These are phyloP conservation scores for Aradus depressus DNA, from an alignment of 2,888 invertebrate genomes.

Conservation along the genomic window DNA sequence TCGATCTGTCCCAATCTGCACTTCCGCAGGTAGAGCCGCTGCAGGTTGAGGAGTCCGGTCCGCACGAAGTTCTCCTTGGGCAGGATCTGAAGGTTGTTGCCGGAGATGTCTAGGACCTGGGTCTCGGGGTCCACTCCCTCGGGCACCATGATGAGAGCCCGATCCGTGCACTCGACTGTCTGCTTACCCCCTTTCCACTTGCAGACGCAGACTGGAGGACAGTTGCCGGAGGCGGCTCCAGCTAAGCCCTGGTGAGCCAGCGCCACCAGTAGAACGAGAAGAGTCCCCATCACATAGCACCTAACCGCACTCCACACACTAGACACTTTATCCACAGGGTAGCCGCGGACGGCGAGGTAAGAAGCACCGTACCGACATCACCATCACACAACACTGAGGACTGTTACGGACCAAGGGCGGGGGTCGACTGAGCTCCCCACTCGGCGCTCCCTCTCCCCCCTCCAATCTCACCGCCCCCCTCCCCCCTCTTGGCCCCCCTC, in stretches of 20 bases:
- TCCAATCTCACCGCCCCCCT: conserved; percentile 21
- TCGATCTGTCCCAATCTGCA: conserved; percentile 81
- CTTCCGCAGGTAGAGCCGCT: conserved; percentile 70
- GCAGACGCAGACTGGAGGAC: conserved; percentile 71
- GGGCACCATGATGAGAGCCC: conserved; percentile 71
- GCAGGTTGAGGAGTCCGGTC: conserved; percentile 72
- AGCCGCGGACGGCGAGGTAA: background rate
- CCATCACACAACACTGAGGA: too few species aligned
- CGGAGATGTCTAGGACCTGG: conserved; percentile 81
- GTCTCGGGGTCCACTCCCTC: conserved; percentile 77
- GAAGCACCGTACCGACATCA: background rate
- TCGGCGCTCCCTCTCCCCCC: conserved; percentile 18
- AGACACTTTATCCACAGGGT: conserved; percentile 10
- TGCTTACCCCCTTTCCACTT: conserved; percentile 93
- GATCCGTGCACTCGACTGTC: conserved; percentile 80
- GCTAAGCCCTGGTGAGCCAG: conserved; percentile 7
- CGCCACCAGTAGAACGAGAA: background rate
- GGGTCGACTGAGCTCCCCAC: conserved; percentile 7
- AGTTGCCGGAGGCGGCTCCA: conserved; percentile 34
- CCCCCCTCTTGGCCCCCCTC: conserved; percentile 24
- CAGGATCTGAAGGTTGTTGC: conserved; percentile 73
- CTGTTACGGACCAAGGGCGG: too few species aligned
- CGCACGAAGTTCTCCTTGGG: conserved; percentile 71
- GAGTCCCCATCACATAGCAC: conserved; percentile 15
- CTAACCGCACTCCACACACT: background rate